Conservation (phyloP, 2,113 vertebrate species). For the Amphiprion percula region DNA sequence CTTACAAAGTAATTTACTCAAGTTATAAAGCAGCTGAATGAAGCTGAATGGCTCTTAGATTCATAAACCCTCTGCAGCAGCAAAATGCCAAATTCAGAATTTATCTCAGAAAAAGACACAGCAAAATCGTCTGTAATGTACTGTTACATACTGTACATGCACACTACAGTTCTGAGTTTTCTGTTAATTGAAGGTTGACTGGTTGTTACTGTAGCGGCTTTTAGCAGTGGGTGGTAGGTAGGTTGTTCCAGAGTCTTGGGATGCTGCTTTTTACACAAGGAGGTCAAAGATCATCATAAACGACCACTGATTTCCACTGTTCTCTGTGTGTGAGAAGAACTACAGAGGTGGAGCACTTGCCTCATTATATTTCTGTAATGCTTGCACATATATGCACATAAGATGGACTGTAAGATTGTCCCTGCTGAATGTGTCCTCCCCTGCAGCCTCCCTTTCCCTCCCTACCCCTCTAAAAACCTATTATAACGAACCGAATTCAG, state of each 20-base stretch:
- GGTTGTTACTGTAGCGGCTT: neutral
- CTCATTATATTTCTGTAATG: neutral
- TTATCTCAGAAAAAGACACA: too few relatives aligned
- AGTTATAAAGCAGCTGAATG: slow-evolving; percentile 13
- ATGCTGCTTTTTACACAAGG: neutral
- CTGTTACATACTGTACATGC: too few relatives aligned
- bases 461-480: too few relatives aligned
- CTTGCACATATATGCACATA: neutral
- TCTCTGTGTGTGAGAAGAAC: neutral
- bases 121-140: too few relatives aligned
- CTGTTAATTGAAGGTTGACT: neutral
- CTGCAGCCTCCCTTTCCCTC: too few relatives aligned
- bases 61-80: neutral
- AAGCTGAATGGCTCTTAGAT: slow-evolving; percentile 4
- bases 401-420: too few relatives aligned
- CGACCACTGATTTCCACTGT: neutral
- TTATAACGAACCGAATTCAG: too few relatives aligned
- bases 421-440: too few relatives aligned
- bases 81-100: slow-evolving; percentile 2
- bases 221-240: neutral
- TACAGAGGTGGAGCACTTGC: too few relatives aligned
- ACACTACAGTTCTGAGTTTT: neutral
- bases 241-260: neutral
- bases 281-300: neutral
- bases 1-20: neutral